phyloP scores from a whole-genome alignment of 1,140 invertebrate genomes.

The Ostrea denselamellosa region DNA sequence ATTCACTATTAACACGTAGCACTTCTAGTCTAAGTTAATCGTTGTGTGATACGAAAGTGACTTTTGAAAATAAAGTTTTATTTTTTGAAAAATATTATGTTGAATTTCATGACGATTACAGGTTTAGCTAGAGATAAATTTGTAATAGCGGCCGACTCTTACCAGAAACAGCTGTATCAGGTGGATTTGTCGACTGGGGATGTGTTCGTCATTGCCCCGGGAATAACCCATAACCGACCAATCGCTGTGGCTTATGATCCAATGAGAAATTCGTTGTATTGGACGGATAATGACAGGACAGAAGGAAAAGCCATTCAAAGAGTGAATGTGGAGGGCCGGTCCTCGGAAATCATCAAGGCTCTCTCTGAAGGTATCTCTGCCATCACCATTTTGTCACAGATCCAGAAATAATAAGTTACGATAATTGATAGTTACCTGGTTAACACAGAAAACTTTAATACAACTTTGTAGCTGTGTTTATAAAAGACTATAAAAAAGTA shows the following conservation, averaged over 20 bases:
- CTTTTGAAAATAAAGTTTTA: no score
- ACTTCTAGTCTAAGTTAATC: no score
- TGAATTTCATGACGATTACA: conserved; percentile 15
- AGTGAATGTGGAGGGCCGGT: conserved; percentile 56
- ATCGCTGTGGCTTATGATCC: conserved; percentile 67
- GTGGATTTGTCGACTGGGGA: conserved; percentile 51
- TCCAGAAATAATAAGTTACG: no score
- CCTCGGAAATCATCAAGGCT: conserved; percentile 83
- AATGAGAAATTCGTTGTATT: conserved; percentile 82
- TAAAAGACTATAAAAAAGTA: no score
- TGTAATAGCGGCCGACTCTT: conserved; percentile 68
- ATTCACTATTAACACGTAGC: no score
- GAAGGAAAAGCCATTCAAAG: conserved; percentile 64
- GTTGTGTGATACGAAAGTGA: no score
- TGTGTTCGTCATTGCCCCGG: conserved; percentile 56
- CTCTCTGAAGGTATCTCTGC: conserved; percentile 80
- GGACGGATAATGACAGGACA: conserved; percentile 67
- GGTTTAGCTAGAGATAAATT: conserved; percentile 62
- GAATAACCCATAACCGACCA: conserved; percentile 53
- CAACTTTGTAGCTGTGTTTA: no score
- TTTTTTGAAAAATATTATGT: no score
- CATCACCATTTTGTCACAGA: no score
- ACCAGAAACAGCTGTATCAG: conserved; percentile 68
- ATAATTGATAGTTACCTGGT: no score
- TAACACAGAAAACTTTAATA: no score